Base-by-base conservation (phyloP, 2,113 vertebrate species). In the Cyanistes caeruleus region DNA sequence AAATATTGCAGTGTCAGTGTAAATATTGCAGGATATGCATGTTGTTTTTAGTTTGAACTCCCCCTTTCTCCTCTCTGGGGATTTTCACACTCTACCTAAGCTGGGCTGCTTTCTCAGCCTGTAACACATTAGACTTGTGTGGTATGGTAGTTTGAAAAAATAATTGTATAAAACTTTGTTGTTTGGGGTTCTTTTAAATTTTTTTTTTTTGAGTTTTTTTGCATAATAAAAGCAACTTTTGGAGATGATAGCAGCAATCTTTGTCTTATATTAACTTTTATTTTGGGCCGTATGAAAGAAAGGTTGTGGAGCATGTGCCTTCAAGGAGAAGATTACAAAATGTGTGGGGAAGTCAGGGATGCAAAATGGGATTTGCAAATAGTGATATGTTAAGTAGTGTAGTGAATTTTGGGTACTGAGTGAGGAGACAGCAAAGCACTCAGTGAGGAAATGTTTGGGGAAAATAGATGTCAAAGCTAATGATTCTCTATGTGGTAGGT, bases 41-140 rank as follows among this genome's bases (percentile, higher is more conserved):
- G 8, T 67, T 73, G 16, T 74, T 97, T 55, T 20, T 48, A 68
- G 43, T 43, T 41, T 28, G 46, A 89, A 35, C 16, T 30, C 10
- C 2, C 8, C 3, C 46, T 65, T 62, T 64, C 21, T 46, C 31
- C 23, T 55, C 33, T 44, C 0, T 53, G 43, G 9, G 59, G 24
- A 18, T 62, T 79, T 80, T 85, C 33, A 44, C 20, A 17, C 17
- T 73, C 14, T 3, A 27, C 5, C 2, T 44, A 10, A 65, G 64
- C 20, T 81, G 46, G 24, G 8, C 41, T 44, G 8, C 43, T 49
- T 80, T 75, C 27, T 70, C n/a, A 69, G 55, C 31, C 23, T 37
- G 22, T 77, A 27, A 7, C 12, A 33, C 0, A 0, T 60, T 14
- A 64, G 13, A 39, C 52, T 52, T 83, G 11, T 44, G 48, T 80